phyloP scores from a whole-genome alignment of 2,113 vertebrate genomes.

The Odobenus rosmarus region DNA sequence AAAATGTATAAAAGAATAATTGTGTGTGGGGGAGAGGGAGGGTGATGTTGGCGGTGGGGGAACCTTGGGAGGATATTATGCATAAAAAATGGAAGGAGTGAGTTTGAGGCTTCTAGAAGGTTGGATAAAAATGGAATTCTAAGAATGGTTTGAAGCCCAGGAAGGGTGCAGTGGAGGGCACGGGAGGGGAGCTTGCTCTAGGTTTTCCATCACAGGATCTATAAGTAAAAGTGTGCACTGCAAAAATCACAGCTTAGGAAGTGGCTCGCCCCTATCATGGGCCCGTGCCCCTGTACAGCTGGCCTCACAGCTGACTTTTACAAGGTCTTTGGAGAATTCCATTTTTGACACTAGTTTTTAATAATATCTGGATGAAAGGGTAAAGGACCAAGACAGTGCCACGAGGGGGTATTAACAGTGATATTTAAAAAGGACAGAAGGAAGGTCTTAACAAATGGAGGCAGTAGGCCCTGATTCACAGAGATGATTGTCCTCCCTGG shows the following conservation, averaged over 20 bases:
- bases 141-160: neutral
- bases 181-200: neutral
- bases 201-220: neutral
- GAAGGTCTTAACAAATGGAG: slow-evolving; percentile 70
- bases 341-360: slow-evolving; percentile 78
- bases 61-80: neutral
- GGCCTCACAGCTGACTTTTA: slow-evolving; percentile 71
- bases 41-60: neutral
- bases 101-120: neutral
- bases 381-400: slow-evolving; percentile 71
- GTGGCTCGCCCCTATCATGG: neutral
- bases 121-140: neutral
- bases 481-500: neutral
- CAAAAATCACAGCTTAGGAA: neutral
- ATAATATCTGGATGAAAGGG: slow-evolving; percentile 80
- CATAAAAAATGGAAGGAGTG: neutral
- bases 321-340: slow-evolving; percentile 70
- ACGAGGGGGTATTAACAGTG: slow-evolving; percentile 67
- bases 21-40: too few species aligned
- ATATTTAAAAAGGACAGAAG: slow-evolving; percentile 78
- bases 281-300: neutral
- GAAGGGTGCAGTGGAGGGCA: neutral
- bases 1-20: neutral
- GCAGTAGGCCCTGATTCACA: slow-evolving; percentile 53
- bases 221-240: neutral